A percentile compares a stretch with the other conserved stretches of the same genome.
These are phyloP conservation scores for Vidua macroura DNA, from an alignment of 2,113 vertebrate genomes.

Conservation along the genomic window DNA sequence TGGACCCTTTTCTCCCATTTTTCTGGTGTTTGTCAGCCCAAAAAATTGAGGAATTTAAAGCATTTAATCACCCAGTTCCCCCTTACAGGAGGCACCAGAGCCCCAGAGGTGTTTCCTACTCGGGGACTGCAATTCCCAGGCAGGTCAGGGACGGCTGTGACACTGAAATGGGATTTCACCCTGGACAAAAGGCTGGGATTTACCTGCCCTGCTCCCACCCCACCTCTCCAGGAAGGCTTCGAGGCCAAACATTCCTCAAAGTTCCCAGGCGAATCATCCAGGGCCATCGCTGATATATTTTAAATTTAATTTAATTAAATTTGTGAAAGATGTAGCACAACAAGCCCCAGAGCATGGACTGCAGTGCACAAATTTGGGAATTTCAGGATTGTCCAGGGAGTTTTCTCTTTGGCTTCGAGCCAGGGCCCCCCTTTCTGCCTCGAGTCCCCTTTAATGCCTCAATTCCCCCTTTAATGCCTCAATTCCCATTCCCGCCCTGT, in stretches of 20 bases:
- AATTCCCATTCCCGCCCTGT: not conserved
- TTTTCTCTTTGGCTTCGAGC: not conserved
- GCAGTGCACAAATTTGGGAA: accelerated
- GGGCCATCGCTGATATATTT: not conserved
- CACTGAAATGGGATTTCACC: not conserved
- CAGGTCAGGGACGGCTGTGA: not conserved
- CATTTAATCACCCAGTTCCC: not conserved
- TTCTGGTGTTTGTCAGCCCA: not conserved
- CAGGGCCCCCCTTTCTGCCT: not conserved
- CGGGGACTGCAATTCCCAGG: not conserved
- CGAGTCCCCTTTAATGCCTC: not conserved
- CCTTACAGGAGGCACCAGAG: not conserved
- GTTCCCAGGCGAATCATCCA: not conserved
- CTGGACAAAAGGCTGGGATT: not conserved
- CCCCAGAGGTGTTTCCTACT: not conserved
- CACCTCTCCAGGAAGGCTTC: not conserved
- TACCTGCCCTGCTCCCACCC: not conserved
- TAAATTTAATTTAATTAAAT: too few species aligned
- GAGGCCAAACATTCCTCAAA: not conserved
- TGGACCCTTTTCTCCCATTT: not conserved
- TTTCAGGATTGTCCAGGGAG: not conserved
- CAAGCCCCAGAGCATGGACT: not conserved
- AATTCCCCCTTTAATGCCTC: not conserved
- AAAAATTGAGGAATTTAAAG: not conserved
- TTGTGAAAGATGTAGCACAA: not conserved